A percentile compares a stretch with the other conserved stretches of the same genome.
These are phyloP conservation scores for Drosophila guanche DNA, from an alignment of 1,140 invertebrate species.

Conservation along the genomic window DNA sequence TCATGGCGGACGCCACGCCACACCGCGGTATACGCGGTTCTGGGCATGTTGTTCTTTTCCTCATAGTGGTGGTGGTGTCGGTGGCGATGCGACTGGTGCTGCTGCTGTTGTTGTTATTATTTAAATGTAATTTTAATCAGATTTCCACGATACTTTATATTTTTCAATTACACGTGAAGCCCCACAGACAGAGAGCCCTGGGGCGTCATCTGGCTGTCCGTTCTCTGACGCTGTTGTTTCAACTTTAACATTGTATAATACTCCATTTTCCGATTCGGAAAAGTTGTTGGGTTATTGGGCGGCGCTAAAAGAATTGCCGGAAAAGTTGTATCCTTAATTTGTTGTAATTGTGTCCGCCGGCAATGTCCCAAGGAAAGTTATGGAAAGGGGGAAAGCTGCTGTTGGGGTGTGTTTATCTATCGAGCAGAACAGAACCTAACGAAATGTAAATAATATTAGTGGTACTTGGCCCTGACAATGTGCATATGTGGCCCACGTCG, in stretches of 20 bases:
- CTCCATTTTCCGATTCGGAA: constrained; percentile 22
- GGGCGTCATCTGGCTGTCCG: constrained; percentile 55
- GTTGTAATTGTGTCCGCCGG: constrained; percentile 69
- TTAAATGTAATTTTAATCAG: constrained; percentile 82
- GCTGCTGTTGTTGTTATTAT: constrained; percentile 53
- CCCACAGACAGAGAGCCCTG: constrained; percentile 17
- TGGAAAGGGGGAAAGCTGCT: constrained; percentile 13
- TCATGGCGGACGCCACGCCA: constrained; percentile 39
- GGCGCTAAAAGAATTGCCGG: constrained; percentile 42
- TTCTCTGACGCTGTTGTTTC: constrained; percentile 33
- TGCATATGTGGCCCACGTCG: constrained; percentile 69
- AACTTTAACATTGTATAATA: constrained; percentile 65
- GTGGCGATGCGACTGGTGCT: constrained; percentile 5
- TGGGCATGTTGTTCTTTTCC: too few species aligned
- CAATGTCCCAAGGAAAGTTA: constrained; percentile 1
- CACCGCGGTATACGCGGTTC: constrained; percentile 37
- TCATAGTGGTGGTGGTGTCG: constrained; percentile 4
- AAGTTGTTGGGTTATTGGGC: constrained; percentile 56
- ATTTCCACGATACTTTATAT: constrained; percentile 75
- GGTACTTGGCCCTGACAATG: constrained; percentile 79
- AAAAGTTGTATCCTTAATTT: constrained; percentile 73
- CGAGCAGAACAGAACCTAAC: constrained; percentile 66
- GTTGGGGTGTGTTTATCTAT: constrained; percentile 49
- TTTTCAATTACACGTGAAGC: constrained; percentile 69
- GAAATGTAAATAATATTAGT: constrained; percentile 82